Conservation (phyloP, 2,113 vertebrate species). For the Pristiophorus japonicus region DNA sequence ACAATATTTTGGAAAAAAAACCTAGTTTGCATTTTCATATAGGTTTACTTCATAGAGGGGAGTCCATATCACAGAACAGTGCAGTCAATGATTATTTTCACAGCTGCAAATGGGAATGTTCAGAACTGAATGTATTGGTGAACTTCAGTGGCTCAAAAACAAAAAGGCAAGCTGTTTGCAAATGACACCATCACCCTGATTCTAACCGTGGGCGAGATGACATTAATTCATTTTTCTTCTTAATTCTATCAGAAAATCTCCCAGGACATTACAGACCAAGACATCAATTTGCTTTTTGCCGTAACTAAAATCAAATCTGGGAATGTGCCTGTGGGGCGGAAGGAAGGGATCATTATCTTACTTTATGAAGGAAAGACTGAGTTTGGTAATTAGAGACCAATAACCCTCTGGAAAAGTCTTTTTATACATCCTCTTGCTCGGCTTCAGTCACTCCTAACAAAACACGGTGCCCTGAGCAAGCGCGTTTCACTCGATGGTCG, state of each 20-base stretch:
- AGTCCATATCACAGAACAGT: too few species aligned
- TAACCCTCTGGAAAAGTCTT: neutral
- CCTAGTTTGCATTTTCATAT: neutral
- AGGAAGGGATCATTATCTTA: too few species aligned
- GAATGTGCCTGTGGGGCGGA: neutral
- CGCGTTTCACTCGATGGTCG: too few species aligned
- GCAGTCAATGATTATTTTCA: neutral
- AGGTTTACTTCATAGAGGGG: neutral
- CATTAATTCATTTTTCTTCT: neutral
- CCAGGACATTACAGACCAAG: neutral
- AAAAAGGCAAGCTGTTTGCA: neutral
- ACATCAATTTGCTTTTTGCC: neutral
- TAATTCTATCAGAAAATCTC: neutral
- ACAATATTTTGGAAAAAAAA: neutral
- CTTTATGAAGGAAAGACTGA: too few species aligned
- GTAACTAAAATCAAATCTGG: neutral
- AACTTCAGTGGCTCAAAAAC: neutral
- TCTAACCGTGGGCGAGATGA: neutral
- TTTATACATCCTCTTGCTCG: too few species aligned
- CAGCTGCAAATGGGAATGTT: neutral
- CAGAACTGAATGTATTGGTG: neutral
- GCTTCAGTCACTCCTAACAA: neutral
- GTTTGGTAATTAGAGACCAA: neutral
- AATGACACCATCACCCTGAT: neutral
- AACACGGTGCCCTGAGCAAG: too few species aligned